These are phyloP conservation scores for Danio kyathit DNA, from an alignment of 2,797 vertebrate species.

Conservation along the genomic window DNA sequence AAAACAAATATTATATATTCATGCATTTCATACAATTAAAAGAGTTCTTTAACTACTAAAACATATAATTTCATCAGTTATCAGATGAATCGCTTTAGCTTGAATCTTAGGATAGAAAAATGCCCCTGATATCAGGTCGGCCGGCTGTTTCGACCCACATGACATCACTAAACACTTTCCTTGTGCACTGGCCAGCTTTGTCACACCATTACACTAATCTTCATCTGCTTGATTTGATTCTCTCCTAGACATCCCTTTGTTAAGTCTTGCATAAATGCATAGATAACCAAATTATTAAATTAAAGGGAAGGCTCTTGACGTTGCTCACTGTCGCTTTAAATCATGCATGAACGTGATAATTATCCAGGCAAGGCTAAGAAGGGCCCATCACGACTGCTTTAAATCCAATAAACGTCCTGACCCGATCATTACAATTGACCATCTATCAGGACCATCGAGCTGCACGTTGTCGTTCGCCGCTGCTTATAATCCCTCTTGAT, in stretches of 20 bases:
- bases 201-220: constrained; percentile 67
- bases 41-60: too few species aligned
- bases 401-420: constrained; percentile 81
- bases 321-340: constrained; percentile 80
- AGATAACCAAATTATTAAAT: constrained; percentile 82
- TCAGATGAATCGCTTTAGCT: not conserved
- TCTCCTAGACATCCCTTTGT: constrained; percentile 69
- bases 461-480: constrained; percentile 77
- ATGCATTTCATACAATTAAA: too few species aligned
- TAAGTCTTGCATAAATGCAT: constrained; percentile 82
- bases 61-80: not conserved
- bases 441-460: constrained; percentile 84
- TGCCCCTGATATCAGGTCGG: not conserved
- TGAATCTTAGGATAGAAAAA: not conserved
- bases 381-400: constrained; percentile 81
- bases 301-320: constrained; percentile 76
- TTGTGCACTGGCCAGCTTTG: constrained; percentile 26
- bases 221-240: constrained; percentile 69
- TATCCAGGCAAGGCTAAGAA: constrained; percentile 77
- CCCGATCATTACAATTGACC: constrained; percentile 86
- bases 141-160: not conserved
- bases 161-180: constrained; percentile 20
- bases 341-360: constrained; percentile 85
- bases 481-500: constrained; percentile 84
- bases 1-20: too few species aligned